Evolutionary conservation across 2,888 invertebrate genomes (phyloP).

Genomic region (Euzetes globulus): DNA sequence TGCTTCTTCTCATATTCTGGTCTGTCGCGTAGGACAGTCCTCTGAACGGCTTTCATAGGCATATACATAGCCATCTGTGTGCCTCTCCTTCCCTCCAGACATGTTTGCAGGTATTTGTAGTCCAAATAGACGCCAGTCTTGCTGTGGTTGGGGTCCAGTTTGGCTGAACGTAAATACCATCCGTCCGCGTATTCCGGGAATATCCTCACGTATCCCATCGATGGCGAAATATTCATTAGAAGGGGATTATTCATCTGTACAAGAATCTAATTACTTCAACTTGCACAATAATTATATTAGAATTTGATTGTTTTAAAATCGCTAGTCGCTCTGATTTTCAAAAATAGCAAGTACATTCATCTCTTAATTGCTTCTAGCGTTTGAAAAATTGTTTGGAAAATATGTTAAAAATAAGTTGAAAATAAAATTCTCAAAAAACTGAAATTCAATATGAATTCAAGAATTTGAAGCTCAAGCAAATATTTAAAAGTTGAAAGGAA

Average conservation of each 20-base stretch:
- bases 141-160: constrained; percentile 8
- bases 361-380: too few relatives aligned
- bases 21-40: not conserved
- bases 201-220: not conserved
- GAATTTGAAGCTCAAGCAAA: too few relatives aligned
- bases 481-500: too few relatives aligned
- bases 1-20: constrained; percentile 1
- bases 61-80: constrained; percentile 1
- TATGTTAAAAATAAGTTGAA: not conserved
- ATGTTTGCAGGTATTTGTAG: constrained; percentile 7
- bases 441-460: too few relatives aligned
- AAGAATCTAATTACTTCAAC: too few relatives aligned
- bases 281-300: too few relatives aligned
- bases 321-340: too few relatives aligned
- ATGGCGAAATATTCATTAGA: not conserved
- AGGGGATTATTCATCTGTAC: not conserved
- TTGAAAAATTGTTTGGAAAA: too few relatives aligned
- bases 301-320: too few relatives aligned
- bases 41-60: not conserved
- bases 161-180: not conserved
- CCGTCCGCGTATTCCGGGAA: constrained; percentile 12
- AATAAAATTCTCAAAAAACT: too few relatives aligned
- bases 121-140: not conserved
- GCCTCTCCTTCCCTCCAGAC: constrained; percentile 8
- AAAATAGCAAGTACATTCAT: too few relatives aligned